Evolutionary conservation across 2,888 invertebrate genomes (phyloP), one percentile per base, ranked within the genome.

Genomic region (Fabriciana adippe): DNA sequence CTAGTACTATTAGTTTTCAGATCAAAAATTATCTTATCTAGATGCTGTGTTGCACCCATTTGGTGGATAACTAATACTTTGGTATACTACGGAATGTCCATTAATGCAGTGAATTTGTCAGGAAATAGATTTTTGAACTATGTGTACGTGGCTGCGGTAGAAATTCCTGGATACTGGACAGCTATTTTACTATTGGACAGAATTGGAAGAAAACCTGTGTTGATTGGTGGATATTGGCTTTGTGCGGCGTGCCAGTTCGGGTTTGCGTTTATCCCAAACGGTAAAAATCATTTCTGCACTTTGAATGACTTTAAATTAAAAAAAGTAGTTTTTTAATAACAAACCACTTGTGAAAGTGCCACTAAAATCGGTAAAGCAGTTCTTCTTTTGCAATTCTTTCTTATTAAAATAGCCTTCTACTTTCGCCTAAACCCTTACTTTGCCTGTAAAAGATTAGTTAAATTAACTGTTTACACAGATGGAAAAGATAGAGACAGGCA

Each of bases 41-140:
- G 92, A 18, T 90, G 90, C 72, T 48, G 81, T 5, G 85, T 90
- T 6, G 84, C 89, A 0, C 91, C 94, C 1, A 92, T 95, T 69
- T 95, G 95, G 88, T 95, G 95, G 95, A 93, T 95, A 18, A 94
- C 95, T 0, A 95, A 94, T 74, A 94, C 95, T 0, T 93, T 96
- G 69, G 94, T 96, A 5, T 96, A 95, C 83, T 96, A 95, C 75
- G 96, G 96, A 0, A 89, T 96, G 81, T 94, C 94, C 2, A 89
- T 96, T 55, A 95, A 95, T 79, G 94, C 96, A 0, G 95, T 95
- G 8, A 93, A 94, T 50, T 84, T 96, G 68, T 93, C 94, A 2
- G 95, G 95, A 0, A 94, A 96, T 78, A 88, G 93, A 55, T 96
- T 95, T 80, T 69, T 95, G 55, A 96, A 96, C 84, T 96, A 95